These are phyloP conservation scores for Amiota mariae DNA, from an alignment of 2,888 invertebrate species.

Conservation along the genomic window DNA sequence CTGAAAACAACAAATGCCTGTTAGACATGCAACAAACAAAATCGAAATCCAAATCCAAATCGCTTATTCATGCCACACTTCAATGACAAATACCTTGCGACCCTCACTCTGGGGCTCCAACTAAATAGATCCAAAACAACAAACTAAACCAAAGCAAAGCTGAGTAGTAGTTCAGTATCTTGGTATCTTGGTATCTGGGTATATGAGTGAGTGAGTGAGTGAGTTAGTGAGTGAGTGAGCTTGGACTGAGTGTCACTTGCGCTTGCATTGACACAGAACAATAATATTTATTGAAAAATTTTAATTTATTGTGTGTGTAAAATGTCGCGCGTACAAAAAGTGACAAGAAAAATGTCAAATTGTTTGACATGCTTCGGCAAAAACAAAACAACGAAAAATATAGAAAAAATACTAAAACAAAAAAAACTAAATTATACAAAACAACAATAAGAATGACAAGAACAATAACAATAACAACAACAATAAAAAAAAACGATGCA, in stretches of 20 bases:
- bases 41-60: neutral
- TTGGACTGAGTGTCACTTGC: slow-evolving; percentile 6
- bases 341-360: slow-evolving; percentile 63
- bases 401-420: neutral
- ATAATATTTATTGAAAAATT: slow-evolving; percentile 42
- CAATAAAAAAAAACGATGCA: slow-evolving; percentile 8
- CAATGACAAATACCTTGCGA: too few species aligned
- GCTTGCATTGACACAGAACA: slow-evolving; percentile 21
- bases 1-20: neutral
- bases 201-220: too few species aligned
- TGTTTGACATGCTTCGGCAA: slow-evolving; percentile 33
- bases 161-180: neutral
- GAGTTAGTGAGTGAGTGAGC: neutral
- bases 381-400: neutral
- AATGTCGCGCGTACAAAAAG: slow-evolving; percentile 60
- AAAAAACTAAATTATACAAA: neutral
- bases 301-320: slow-evolving; percentile 63
- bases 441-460: neutral
- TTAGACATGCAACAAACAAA: slow-evolving; percentile 5
- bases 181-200: too few species aligned
- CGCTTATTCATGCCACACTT: too few species aligned
- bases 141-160: neutral
- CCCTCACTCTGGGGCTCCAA: too few species aligned
- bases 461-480: neutral
- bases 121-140: too few species aligned